Conservation (phyloP, 1,140 invertebrate genomes). For the Drosophila guanche region DNA sequence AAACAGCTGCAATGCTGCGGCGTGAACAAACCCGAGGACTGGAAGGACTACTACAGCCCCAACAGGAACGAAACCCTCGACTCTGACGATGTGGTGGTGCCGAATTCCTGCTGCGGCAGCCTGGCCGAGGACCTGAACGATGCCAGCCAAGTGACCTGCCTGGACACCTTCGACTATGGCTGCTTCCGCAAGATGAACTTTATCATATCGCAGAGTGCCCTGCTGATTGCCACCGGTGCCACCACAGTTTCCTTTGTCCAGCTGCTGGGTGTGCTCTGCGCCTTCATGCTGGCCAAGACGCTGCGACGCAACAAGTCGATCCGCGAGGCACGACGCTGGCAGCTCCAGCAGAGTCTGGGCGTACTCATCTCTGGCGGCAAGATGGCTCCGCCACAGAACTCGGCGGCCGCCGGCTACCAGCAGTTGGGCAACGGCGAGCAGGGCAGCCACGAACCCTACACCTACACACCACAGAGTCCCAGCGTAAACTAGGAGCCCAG, state of each 20-base stretch:
- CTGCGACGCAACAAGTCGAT: slow-evolving; percentile 91
- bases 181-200: slow-evolving; percentile 88
- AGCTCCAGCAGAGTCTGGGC: slow-evolving; percentile 86
- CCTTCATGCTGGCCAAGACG: slow-evolving; percentile 91
- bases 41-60: slow-evolving; percentile 84
- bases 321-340: slow-evolving; percentile 88
- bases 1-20: slow-evolving; percentile 91
- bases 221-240: slow-evolving; percentile 91
- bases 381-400: slow-evolving; percentile 66
- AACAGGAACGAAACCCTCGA: slow-evolving; percentile 56
- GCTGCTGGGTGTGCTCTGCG: slow-evolving; percentile 93
- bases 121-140: slow-evolving; percentile 52
- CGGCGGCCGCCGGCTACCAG: slow-evolving; percentile 74
- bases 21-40: slow-evolving; percentile 86
- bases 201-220: slow-evolving; percentile 89
- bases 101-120: slow-evolving; percentile 85
- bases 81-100: slow-evolving; percentile 84
- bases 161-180: slow-evolving; percentile 85
- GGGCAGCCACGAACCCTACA: slow-evolving; percentile 64
- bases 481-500: slow-evolving; percentile 69
- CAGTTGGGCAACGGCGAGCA: slow-evolving; percentile 66
- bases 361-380: slow-evolving; percentile 80
- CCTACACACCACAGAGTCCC: slow-evolving; percentile 78
- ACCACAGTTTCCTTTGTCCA: slow-evolving; percentile 92
- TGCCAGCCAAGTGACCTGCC: slow-evolving; percentile 48